Conservation (phyloP, 2,797 vertebrate genomes). For the Thamnophis elegans region DNA sequence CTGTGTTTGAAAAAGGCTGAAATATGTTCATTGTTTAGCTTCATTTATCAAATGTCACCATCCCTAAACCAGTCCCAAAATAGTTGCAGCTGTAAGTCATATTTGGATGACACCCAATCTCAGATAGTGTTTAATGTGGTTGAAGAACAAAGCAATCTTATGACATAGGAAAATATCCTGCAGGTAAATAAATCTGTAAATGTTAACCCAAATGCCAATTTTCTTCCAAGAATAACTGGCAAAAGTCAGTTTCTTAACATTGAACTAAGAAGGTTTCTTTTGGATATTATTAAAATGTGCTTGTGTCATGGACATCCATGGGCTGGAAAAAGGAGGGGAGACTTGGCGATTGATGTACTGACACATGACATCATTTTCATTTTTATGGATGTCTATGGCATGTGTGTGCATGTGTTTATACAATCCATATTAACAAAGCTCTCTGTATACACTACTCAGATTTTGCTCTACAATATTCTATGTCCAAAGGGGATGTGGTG, state of each 20-base stretch:
- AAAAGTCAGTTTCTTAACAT: neutral
- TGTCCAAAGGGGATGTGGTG: no score
- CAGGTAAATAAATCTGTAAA: constrained; percentile 5
- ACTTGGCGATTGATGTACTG: neutral
- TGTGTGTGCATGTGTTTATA: neutral
- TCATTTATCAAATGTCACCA: constrained; percentile 59
- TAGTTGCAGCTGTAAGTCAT: constrained; percentile 58
- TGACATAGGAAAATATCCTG: neutral
- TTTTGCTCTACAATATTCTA: neutral
- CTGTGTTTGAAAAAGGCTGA: constrained; percentile 49
- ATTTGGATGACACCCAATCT: constrained; percentile 22
- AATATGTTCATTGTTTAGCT: constrained; percentile 59
- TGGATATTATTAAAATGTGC: neutral
- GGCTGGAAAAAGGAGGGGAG: neutral
- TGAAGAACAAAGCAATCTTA: constrained; percentile 9
- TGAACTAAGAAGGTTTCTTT: neutral
- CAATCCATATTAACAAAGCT: neutral
- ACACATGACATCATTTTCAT: neutral
- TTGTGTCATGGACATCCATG: neutral
- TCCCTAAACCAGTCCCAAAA: constrained; percentile 46
- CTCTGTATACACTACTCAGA: no score
- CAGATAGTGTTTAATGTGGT: neutral
- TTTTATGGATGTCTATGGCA: neutral
- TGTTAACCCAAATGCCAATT: constrained; percentile 15
- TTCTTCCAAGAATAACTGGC: neutral